Percentiles rank a stretch among this genome's conserved stretches.
Evolutionary conservation across 2,797 vertebrate genomes (phyloP).

Genomic region (Centropyge bicolor): DNA sequence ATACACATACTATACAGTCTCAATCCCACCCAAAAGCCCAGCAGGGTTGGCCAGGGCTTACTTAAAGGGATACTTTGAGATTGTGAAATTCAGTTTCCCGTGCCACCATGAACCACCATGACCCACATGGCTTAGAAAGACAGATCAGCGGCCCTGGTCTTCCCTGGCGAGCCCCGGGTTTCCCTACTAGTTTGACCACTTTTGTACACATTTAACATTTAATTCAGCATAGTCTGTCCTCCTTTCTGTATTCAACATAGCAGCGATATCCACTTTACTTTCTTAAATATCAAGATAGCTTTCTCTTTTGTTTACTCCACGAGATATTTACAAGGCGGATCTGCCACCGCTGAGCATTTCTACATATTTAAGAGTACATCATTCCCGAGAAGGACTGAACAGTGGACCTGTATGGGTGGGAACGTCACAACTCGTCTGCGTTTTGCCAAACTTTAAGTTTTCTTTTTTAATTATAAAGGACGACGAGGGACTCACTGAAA

Average conservation of each 20-base stretch:
- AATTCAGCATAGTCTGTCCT: conserved; percentile 50
- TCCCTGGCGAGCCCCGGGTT: conserved; percentile 20
- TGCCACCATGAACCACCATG: neutral
- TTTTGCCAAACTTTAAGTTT: neutral
- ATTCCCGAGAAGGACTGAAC: conserved; percentile 30
- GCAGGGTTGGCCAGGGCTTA: conserved; percentile 17
- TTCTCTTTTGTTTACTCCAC: conserved; percentile 55
- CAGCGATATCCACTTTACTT: conserved; percentile 52
- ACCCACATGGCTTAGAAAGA: conserved; percentile 26
- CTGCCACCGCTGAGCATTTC: conserved; percentile 32
- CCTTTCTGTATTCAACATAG: conserved; percentile 54
- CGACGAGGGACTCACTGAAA: neutral
- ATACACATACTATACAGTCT: conserved; percentile 34
- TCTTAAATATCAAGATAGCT: conserved; percentile 47
- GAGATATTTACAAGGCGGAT: conserved; percentile 70
- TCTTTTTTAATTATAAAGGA: neutral
- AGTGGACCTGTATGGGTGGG: conserved; percentile 24
- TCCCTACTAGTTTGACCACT: conserved; percentile 17
- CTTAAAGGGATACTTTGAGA: conserved; percentile 42
- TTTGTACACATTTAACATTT: conserved; percentile 41
- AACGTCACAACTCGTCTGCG: conserved; percentile 1
- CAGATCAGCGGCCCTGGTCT: conserved; percentile 10
- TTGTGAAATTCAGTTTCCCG: neutral
- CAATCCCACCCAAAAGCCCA: conserved; percentile 12
- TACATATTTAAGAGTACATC: conserved; percentile 49